Evolutionary conservation across 2,113 vertebrate genomes (phyloP).

Genomic region (Meles meles): DNA sequence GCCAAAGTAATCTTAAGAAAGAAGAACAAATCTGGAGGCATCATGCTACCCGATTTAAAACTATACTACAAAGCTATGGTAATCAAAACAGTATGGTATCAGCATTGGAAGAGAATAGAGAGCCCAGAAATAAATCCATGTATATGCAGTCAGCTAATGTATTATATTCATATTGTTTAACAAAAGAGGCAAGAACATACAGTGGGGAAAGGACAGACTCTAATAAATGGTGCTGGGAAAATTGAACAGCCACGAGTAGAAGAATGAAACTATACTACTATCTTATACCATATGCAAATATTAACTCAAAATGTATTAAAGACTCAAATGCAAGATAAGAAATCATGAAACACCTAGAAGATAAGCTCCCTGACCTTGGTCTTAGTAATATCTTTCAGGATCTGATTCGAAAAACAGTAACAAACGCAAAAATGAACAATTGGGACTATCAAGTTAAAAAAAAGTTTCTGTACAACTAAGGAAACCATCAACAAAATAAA

Average conservation of each 20-base stretch:
- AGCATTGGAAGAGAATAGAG: background rate
- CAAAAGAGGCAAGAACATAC: background rate
- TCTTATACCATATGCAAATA: background rate
- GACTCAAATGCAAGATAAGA: background rate
- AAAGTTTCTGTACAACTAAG: background rate
- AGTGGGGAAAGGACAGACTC: background rate
- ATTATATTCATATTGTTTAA: background rate
- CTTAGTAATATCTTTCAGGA: background rate
- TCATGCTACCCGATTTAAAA: background rate
- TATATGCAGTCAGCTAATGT: background rate
- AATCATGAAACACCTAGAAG: background rate
- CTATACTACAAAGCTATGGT: background rate
- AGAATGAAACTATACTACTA: background rate
- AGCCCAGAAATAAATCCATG: background rate
- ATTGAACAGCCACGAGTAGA: background rate
- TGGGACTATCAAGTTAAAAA: background rate
- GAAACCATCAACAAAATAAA: background rate
- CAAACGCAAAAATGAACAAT: background rate
- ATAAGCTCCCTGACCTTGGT: background rate
- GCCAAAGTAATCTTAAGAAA: background rate
- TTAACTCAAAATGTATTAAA: background rate
- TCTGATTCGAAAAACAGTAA: background rate
- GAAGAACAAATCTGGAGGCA: background rate
- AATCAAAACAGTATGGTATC: background rate
- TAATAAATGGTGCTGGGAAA: background rate